A percentile compares a stretch with the other conserved stretches of the same genome.
Conservation (phyloP, 2,113 vertebrate genomes). For the Myiozetetes cayanensis region DNA sequence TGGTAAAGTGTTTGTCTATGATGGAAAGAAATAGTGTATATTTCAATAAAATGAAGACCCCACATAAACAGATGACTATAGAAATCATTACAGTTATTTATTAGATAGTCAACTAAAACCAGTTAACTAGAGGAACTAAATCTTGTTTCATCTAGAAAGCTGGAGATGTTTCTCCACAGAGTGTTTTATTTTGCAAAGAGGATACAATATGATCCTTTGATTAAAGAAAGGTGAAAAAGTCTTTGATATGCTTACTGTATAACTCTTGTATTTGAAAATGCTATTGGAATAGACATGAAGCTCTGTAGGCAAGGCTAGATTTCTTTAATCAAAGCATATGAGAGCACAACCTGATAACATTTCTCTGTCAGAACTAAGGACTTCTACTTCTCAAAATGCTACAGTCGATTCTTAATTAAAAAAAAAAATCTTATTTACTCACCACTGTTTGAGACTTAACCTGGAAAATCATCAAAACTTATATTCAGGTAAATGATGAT, state of each 20-base stretch:
- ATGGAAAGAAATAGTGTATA: neutral
- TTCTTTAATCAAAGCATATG: neutral
- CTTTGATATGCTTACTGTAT: neutral
- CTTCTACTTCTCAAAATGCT: neutral
- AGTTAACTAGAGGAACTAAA: neutral
- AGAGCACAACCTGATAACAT: neutral
- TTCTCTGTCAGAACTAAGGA: neutral
- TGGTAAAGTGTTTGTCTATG: neutral
- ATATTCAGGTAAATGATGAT: neutral
- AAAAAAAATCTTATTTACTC: neutral
- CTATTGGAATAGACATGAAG: neutral
- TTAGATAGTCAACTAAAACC: neutral
- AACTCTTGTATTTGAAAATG: neutral
- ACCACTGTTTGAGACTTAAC: neutral
- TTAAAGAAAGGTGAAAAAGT: neutral
- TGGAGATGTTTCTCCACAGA: neutral
- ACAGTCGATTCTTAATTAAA: neutral
- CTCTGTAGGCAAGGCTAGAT: neutral
- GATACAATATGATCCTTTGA: rapidly evolving
- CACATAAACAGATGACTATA: neutral
- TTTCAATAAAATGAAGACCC: neutral
- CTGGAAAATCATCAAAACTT: neutral
- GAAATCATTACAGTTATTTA: neutral
- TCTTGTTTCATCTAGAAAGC: neutral
- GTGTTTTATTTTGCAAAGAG: neutral